Base-by-base conservation (phyloP, 2,888 invertebrate species). In the Cyclophora punctaria region DNA sequence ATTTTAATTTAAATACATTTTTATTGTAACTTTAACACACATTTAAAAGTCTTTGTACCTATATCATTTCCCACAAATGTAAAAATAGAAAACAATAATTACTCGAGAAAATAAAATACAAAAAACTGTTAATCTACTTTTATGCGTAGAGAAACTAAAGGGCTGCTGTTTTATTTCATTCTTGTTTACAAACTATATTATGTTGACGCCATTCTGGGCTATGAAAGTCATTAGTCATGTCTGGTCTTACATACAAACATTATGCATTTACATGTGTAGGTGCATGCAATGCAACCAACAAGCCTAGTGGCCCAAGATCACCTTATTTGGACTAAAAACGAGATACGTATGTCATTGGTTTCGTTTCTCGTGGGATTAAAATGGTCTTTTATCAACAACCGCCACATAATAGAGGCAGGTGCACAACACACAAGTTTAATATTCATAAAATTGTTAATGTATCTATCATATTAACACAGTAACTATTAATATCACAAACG, bases 211-310 rank as follows among this genome's bases (percentile, higher is more conserved):
- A 82, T 84, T 80, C 80, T 75, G 74, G 73, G 75, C 83, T 78
- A 85, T 81, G 83, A 86, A 86, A 86, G 82, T 81, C 75, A 80
- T 77, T 69, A 75, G 74, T 75, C 73, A 76, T 70, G 63, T 62
- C 64, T 62, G 55, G 60, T 66, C 62, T 66, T 57, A 63, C 66
- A 55, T 60, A 67, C 5, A 37, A 60, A 60, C 59, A 63, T 62
- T 62, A 53, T 37, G 37, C 37, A 5, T 2, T 7, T 49, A 63
- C 62, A 60, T 55, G 64, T 67, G 61, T 59, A 55, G 63, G 57
- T 64, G 70, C 74, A 68, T 64, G 70, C 74, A 68, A 62, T 65
- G 20, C 20, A 20, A 61, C 63, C 64, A 63, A 63, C 63, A 65
- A 66, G 59, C 66, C 55, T 68, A 72, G 66, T 69, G 62, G 67